Evolutionary conservation across 2,888 invertebrate species (phyloP), one percentile per base, ranked within the genome.

Genomic region (Pelosia muscerda): DNA sequence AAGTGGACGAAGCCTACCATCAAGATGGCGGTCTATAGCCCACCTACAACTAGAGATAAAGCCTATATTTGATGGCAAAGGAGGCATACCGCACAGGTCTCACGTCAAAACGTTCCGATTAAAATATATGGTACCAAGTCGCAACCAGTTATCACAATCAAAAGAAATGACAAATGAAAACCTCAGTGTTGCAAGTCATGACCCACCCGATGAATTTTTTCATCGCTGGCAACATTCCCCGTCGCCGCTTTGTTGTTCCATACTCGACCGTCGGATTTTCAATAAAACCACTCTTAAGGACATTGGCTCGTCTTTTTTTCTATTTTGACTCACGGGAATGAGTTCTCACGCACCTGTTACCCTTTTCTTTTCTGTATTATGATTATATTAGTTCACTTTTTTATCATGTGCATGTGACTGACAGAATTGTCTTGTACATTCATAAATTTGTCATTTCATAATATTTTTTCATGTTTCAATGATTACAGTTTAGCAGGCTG

Each of bases 91-190:
- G 74, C 72, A 69, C 65, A 66, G 58, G 62, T 53, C 72, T 54
- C 49, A 53, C 58, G 60, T 60, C 65, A 38, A 75, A 65, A 72
- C 76, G 72, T 71, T 74, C 77, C 83, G 83, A 84, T 83, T 84
- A 78, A 83, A 81, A 86, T 85, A 84, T 85, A 86, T 85, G 81
- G 83, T 78, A 81, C 78, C 79, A 78, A 80, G 77, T 82, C 82
- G 77, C 82, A 76, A 82, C 82, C 87, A 85, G 90, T 94, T 93
- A 94, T 91, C 92, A 94, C 94, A 95, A 95, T 95, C 95, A 95
- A 94, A 95, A 95, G 94, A 95, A 94, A 95, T 95, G 95, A 95
- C 95, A 95, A 92, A 95, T 95, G 95, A 91, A 94, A 94, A 91
- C 88, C 86, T 82, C 86, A 84, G 84, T 88, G 86, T 89, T 91